A percentile compares a stretch with the other conserved stretches of the same genome.
Evolutionary conservation across 2,113 vertebrate species (phyloP).

Genomic region (Pachycephala philippinensis): DNA sequence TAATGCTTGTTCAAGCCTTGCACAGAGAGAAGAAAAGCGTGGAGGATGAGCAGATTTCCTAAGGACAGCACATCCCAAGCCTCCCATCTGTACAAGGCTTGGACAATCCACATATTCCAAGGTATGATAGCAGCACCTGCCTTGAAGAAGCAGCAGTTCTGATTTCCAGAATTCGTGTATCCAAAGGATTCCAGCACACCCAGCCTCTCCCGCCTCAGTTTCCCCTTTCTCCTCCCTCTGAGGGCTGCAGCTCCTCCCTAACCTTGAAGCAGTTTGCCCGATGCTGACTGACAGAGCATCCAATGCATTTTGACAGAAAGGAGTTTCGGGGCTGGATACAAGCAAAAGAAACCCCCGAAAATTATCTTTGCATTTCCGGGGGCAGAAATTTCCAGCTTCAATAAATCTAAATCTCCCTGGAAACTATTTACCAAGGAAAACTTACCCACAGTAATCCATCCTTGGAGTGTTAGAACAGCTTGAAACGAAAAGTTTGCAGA

Average conservation of each 20-base stretch:
- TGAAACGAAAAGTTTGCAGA: background rate
- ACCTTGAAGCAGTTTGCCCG: accelerated
- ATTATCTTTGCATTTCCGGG: background rate
- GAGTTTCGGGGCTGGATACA: background rate
- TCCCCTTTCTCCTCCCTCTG: background rate
- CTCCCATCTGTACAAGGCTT: accelerated
- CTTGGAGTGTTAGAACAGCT: background rate
- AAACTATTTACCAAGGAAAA: background rate
- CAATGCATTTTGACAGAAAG: background rate
- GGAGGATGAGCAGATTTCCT: background rate
- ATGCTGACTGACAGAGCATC: background rate
- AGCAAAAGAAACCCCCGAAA: background rate
- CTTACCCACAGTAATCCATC: background rate
- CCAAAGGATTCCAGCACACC: background rate
- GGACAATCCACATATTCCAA: accelerated
- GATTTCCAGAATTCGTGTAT: background rate
- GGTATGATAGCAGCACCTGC: accelerated
- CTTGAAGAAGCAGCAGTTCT: background rate
- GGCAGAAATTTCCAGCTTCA: background rate
- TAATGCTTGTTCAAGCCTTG: background rate
- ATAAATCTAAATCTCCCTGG: background rate
- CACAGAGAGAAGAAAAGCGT: background rate
- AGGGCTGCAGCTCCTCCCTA: background rate
- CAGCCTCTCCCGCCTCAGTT: background rate
- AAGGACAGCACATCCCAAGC: background rate